phyloP scores from a whole-genome alignment of 2,888 invertebrate genomes.

The Heteropelma amictum region DNA sequence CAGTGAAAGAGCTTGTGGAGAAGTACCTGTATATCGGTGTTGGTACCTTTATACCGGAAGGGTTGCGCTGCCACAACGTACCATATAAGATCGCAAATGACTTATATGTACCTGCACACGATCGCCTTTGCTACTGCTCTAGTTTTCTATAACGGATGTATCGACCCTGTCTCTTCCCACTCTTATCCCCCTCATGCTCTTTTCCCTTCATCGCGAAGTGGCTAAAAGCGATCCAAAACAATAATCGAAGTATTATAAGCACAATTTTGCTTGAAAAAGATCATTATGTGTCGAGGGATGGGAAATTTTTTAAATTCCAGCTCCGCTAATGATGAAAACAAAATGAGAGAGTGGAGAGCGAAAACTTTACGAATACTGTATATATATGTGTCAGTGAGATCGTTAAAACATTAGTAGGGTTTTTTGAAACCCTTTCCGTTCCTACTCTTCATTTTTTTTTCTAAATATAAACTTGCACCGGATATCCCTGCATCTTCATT shows the following conservation, averaged over 20 bases:
- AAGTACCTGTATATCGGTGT: conserved; percentile 17
- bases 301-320: no score
- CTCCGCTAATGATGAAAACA: no score
- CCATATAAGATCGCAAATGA: conserved; percentile 28
- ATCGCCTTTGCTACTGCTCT: conserved; percentile 24
- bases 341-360: no score
- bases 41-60: conserved; percentile 28
- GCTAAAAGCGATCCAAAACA: conserved; percentile 11
- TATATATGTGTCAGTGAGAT: no score
- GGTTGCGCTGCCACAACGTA: conserved; percentile 10
- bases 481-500: no score
- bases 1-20: conserved; percentile 19
- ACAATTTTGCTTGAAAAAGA: conserved; percentile 16
- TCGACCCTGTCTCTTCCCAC: not conserved
- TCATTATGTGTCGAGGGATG: no score
- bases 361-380: no score
- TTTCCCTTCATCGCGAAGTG: conserved; percentile 2
- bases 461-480: no score
- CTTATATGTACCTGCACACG: conserved; percentile 24
- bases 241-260: not conserved
- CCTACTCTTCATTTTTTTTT: no score
- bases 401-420: no score
- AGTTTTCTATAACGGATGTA: conserved; percentile 26
- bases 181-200: conserved; percentile 3
- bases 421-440: no score